phyloP scores from a whole-genome alignment of 2,888 invertebrate species.

The Rotaria socialis region DNA sequence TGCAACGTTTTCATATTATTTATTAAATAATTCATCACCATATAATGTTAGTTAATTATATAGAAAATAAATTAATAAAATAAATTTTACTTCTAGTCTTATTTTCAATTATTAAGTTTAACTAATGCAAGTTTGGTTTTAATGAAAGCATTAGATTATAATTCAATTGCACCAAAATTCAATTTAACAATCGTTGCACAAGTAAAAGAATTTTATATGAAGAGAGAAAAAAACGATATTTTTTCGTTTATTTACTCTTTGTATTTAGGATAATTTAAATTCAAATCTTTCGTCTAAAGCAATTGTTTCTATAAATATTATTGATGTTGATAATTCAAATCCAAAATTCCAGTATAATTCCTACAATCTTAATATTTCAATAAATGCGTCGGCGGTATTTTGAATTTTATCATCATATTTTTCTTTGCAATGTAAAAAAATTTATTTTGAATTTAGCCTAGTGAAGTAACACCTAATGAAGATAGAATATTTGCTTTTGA shows the following conservation, averaged over 20 bases:
- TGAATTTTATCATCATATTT: neutral
- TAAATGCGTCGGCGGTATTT: neutral
- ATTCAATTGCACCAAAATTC: neutral
- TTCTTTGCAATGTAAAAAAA: neutral
- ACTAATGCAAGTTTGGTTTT: slow-evolving; percentile 7
- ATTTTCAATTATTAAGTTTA: neutral
- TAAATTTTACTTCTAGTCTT: neutral
- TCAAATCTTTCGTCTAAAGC: neutral
- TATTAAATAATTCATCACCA: neutral
- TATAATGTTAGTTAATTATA: neutral
- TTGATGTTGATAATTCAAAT: slow-evolving; percentile 32
- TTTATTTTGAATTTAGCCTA: neutral
- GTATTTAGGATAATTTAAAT: neutral
- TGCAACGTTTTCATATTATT: neutral
- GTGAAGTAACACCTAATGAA: neutral
- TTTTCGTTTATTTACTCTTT: too few relatives aligned
- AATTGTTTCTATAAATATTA: neutral
- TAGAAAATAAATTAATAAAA: neutral
- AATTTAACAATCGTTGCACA: slow-evolving; percentile 2
- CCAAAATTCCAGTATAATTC: neutral
- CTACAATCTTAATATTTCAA: slow-evolving; percentile 18
- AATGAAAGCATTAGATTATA: slow-evolving; percentile 13
- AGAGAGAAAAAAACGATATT: neutral
- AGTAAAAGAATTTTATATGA: neutral
- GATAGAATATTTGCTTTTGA: neutral